phyloP scores from a whole-genome alignment of 2,888 invertebrate species.

The Harpalus rubripes region DNA sequence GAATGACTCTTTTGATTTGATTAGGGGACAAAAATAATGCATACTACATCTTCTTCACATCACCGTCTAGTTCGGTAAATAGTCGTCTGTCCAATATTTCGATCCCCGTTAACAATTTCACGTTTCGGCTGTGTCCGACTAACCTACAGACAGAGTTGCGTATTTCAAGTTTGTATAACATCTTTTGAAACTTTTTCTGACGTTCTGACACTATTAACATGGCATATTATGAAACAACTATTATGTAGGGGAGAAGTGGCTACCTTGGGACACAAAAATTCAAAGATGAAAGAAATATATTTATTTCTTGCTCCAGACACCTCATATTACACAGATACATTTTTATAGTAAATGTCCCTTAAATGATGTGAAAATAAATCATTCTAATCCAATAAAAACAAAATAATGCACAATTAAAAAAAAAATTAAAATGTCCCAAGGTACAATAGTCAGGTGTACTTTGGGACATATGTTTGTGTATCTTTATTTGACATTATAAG shows the following conservation, averaged over 20 bases:
- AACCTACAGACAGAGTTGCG: too few species aligned
- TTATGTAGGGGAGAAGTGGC: slow-evolving; percentile 10
- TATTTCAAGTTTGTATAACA: too few species aligned
- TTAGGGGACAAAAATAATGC: too few species aligned
- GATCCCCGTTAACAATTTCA: too few species aligned
- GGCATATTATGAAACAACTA: too few species aligned
- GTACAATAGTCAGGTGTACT: slow-evolving; percentile 11
- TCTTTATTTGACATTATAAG: slow-evolving; percentile 3
- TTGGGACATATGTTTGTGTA: slow-evolving; percentile 2
- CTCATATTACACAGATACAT: slow-evolving; percentile 11
- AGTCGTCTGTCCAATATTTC: too few species aligned
- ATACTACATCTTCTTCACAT: too few species aligned
- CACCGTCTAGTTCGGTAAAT: too few species aligned
- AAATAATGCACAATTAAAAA: not conserved
- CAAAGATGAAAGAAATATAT: not conserved
- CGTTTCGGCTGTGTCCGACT: too few species aligned
- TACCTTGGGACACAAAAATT: slow-evolving; percentile 21
- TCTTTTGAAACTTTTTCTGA: too few species aligned
- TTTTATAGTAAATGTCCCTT: slow-evolving; percentile 5
- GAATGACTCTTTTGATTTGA: too few species aligned
- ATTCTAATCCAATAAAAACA: not conserved
- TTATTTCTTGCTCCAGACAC: slow-evolving; percentile 18
- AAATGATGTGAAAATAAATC: not conserved
- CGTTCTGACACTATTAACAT: too few species aligned
- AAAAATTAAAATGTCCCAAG: slow-evolving; percentile 7